Evolutionary conservation across 2,113 vertebrate species (phyloP).

Genomic region (Ameiurus melas): DNA sequence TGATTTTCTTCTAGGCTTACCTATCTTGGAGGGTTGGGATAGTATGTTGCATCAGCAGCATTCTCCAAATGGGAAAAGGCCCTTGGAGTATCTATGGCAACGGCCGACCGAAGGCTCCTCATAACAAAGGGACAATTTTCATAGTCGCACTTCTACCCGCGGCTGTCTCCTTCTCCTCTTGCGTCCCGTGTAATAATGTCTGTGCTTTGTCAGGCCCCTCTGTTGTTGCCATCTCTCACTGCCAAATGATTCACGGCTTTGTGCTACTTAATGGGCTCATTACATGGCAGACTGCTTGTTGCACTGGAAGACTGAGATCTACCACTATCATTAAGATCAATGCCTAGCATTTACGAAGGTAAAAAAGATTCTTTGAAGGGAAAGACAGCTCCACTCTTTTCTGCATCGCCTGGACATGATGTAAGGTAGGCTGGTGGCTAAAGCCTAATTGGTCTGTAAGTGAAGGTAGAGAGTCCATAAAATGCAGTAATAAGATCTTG

Average conservation of each 20-base stretch:
- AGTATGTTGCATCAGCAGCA: slow-evolving; percentile 43
- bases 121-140: slow-evolving; percentile 51
- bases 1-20: slow-evolving; percentile 46
- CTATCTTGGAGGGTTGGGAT: slow-evolving; percentile 39
- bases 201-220: slow-evolving; percentile 45
- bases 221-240: slow-evolving; percentile 39
- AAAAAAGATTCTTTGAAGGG: slow-evolving; percentile 43
- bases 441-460: slow-evolving; percentile 45
- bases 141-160: slow-evolving; percentile 36
- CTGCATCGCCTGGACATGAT: slow-evolving; percentile 12
- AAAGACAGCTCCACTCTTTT: background rate
- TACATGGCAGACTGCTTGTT: slow-evolving; percentile 49
- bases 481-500: slow-evolving; percentile 45
- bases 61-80: slow-evolving; percentile 45
- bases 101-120: slow-evolving; percentile 41
- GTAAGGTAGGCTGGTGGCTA: slow-evolving; percentile 41
- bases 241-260: slow-evolving; percentile 39
- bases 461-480: slow-evolving; percentile 49
- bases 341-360: slow-evolving; percentile 48
- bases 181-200: slow-evolving; percentile 40
- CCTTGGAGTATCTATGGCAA: slow-evolving; percentile 58
- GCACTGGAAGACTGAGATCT: slow-evolving; percentile 43
- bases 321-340: slow-evolving; percentile 57
- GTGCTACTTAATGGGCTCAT: slow-evolving; percentile 52
- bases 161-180: slow-evolving; percentile 45